Evolutionary conservation across 2,797 vertebrate species (phyloP), one percentile per base, ranked within the genome.

Genomic region (Xenops minutus): DNA sequence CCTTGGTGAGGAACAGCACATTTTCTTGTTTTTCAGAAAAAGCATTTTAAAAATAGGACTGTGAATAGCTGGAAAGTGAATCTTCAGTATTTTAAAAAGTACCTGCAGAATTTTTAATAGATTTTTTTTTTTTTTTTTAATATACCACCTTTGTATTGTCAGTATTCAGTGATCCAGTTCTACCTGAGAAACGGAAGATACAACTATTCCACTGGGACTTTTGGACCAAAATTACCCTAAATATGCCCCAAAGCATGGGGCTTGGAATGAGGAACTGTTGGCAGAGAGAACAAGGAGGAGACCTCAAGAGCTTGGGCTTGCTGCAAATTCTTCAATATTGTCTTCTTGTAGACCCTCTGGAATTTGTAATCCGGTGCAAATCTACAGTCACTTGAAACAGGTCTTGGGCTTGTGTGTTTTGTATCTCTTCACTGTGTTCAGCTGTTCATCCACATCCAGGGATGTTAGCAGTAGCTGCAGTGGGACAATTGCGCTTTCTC

Each of bases 1-100:
- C 27, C n/a, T 55, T 0, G 0, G 9, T 32, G 39, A 80, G n/a
- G 74, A 72, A 24, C 15, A 71, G 44, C n/a, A 37, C n/a, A 49
- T 74, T 77, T 80, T 5, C 24, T 71, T 61, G 34, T 8, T 82
- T 83, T 87, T 64, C 48, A 85, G 61, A 30, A 93, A 86, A 79
- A 32, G 21, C 12, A 34, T 75, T 75, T 39, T 41, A 14, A 69
- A 92, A 82, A 61, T 34, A 74, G 23, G 37, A 64, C 30, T 61
- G 17, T 48, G 37, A 92, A 77, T 85, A 85, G 37, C 16, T 86
- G 56, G 41, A 74, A 78, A 58, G 44, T 34, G 14, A 84, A 61
- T 48, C 46, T n/a, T 71, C 41, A 52, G 2, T 69, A 37, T 66
- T 66, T 89, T 54, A 7, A 41, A 82, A 85, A 56, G 2, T 26